Evolutionary conservation across 2,888 invertebrate species (phyloP).

Genomic region (Polydrusus pterygomalis): DNA sequence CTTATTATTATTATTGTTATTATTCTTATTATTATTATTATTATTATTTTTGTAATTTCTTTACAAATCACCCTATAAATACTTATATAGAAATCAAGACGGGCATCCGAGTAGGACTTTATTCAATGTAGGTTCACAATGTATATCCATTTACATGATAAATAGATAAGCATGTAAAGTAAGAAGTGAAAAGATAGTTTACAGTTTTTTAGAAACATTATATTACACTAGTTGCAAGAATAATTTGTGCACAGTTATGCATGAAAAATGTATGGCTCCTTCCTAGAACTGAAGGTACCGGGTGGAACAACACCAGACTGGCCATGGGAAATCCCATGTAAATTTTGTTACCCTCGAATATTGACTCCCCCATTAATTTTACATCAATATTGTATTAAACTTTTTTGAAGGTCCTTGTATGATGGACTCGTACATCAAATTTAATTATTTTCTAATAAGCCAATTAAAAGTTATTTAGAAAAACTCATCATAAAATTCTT

Average conservation of each 20-base stretch:
- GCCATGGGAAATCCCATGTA: too few species aligned
- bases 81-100: conserved; percentile 62
- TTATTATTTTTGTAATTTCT: neutral
- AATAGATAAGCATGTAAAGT: conserved; percentile 44
- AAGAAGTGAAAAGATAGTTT: conserved; percentile 50
- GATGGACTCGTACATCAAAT: too few species aligned
- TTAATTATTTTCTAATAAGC: too few species aligned
- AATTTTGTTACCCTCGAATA: too few species aligned
- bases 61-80: conserved; percentile 61
- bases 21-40: too few species aligned
- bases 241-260: conserved; percentile 49
- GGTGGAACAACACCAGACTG: too few species aligned
- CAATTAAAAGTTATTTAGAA: too few species aligned
- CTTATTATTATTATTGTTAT: too few species aligned
- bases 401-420: too few species aligned
- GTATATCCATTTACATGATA: conserved; percentile 52
- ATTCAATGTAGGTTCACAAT: conserved; percentile 44
- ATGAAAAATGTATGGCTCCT: conserved; percentile 45
- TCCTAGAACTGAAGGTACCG: conserved; percentile 32
- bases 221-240: conserved; percentile 40
- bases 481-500: too few species aligned
- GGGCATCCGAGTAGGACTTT: conserved; percentile 36
- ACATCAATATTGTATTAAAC: too few species aligned
- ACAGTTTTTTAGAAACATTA: conserved; percentile 51
- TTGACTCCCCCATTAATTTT: too few species aligned